phyloP scores from a whole-genome alignment of 2,113 vertebrate species.

The Chelonoidis abingdonii region DNA sequence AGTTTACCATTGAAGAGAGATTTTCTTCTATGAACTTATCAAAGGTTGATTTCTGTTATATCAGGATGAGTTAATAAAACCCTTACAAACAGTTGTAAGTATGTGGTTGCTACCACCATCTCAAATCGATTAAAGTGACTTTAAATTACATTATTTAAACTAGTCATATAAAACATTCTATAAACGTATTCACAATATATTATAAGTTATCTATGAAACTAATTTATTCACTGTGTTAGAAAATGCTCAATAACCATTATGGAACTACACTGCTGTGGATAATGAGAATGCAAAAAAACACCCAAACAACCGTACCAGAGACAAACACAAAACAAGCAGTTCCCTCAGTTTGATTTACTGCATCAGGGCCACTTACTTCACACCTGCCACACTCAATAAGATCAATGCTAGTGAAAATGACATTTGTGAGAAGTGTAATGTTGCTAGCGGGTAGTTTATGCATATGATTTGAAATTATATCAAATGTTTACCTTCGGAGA shows the following conservation, averaged over 20 bases:
- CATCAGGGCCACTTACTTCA: background rate
- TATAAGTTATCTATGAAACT: background rate
- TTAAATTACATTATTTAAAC: background rate
- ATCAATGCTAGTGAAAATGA: background rate
- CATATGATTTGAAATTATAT: background rate
- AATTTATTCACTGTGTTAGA: background rate
- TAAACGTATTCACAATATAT: background rate
- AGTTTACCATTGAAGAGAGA: background rate
- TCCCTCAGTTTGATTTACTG: background rate
- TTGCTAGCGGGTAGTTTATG: background rate
- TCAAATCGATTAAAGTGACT: background rate
- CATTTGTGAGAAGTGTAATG: conserved; percentile 7
- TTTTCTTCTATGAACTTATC: background rate
- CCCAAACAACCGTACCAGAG: background rate
- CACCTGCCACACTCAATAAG: conserved; percentile 5
- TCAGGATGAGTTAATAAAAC: background rate
- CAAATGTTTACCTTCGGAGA: background rate
- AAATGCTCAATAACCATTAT: background rate
- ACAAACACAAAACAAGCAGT: background rate
- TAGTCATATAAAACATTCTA: background rate
- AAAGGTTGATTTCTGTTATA: background rate
- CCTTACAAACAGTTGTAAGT: background rate
- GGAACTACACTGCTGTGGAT: background rate
- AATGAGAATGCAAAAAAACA: background rate
- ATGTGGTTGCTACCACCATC: too few species aligned